These are phyloP conservation scores for Muschampia staudingeri DNA, from an alignment of 2,888 invertebrate species.

Conservation along the genomic window DNA sequence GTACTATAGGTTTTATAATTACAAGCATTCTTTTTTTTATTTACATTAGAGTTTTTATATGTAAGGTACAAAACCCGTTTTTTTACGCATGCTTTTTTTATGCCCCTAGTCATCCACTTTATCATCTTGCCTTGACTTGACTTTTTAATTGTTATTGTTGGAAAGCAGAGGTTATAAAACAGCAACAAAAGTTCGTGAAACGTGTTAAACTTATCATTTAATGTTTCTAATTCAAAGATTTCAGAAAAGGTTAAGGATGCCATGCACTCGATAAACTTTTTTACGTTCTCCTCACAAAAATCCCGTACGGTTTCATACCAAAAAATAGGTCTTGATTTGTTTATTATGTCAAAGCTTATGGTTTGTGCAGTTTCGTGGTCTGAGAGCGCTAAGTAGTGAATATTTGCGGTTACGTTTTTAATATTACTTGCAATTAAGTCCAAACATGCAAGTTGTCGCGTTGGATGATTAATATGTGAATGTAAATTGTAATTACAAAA, in stretches of 20 bases:
- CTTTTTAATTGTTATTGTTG: background rate
- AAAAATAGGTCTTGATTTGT: background rate
- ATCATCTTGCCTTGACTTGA: background rate
- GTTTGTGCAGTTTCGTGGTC: constrained; percentile 25
- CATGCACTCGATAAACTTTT: constrained; percentile 1
- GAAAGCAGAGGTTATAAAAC: constrained; percentile 29
- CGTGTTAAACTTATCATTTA: constrained; percentile 8
- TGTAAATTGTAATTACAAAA: background rate
- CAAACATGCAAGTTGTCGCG: background rate
- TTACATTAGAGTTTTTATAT: background rate
- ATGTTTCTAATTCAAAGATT: background rate
- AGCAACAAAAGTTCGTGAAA: constrained; percentile 10
- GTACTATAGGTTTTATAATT: background rate
- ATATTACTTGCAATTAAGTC: constrained; percentile 20
- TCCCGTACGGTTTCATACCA: background rate
- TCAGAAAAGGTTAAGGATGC: constrained; percentile 1
- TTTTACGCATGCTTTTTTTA: background rate
- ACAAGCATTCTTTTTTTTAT: background rate
- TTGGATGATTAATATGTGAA: background rate
- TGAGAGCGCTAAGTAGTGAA: constrained; percentile 15
- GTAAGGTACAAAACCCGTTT: background rate
- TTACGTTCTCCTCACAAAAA: constrained; percentile 2
- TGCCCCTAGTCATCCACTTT: constrained; percentile 14
- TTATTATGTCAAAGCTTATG: background rate
- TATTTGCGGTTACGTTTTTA: background rate